phyloP scores from a whole-genome alignment of 2,888 invertebrate genomes.

The Eupithecia subfuscata region DNA sequence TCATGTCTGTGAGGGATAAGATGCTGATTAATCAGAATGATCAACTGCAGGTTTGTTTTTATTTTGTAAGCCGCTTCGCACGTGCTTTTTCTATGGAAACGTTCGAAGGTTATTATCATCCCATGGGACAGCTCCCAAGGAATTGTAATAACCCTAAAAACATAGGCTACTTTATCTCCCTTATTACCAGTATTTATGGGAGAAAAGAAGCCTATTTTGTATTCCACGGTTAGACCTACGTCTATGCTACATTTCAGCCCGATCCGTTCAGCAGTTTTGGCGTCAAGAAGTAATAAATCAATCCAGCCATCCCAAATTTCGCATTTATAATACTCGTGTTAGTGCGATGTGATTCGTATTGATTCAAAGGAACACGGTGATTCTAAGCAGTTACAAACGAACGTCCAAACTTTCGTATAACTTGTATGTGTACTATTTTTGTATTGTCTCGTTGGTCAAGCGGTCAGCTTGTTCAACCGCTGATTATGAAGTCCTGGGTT shows the following conservation, averaged over 20 bases:
- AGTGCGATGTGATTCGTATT: no score
- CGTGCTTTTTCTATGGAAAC: not conserved
- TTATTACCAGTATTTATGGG: not conserved
- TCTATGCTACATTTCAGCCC: not conserved
- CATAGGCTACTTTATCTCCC: no score
- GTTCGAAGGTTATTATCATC: not conserved
- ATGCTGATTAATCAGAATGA: slow-evolving; percentile 94
- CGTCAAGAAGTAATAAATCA: not conserved
- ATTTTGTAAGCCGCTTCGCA: not conserved
- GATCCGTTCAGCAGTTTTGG: not conserved
- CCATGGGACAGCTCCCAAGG: not conserved
- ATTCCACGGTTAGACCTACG: not conserved
- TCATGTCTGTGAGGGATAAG: slow-evolving; percentile 88
- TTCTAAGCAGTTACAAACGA: no score
- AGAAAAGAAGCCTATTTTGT: not conserved
- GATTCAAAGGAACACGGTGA: no score
- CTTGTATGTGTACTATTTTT: no score
- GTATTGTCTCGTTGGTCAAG: no score
- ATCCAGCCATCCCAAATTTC: not conserved
- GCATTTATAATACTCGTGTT: no score
- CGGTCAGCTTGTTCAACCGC: no score
- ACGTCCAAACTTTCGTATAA: no score
- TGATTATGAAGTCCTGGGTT: no score
- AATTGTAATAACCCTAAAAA: no score
- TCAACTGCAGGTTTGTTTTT: slow-evolving; percentile 86